Conservation (phyloP, 2,797 vertebrate genomes). For the Propithecus perrieri region DNA sequence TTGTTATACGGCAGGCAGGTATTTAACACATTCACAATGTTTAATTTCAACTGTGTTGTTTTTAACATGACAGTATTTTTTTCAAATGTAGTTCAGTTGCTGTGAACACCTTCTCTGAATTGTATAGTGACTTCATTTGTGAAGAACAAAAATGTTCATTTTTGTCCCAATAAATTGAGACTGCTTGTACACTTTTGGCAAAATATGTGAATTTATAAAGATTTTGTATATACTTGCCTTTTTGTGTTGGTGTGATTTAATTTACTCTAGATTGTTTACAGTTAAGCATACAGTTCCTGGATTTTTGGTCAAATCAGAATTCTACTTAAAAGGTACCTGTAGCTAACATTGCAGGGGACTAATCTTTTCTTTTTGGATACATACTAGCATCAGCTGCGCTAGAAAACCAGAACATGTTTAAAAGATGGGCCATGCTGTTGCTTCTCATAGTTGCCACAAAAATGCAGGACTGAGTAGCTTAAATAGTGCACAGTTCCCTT, state of each 20-base stretch:
- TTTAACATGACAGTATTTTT: not conserved
- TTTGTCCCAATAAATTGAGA: slow-evolving; percentile 50
- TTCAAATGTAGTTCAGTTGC: not conserved
- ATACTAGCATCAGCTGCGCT: not conserved
- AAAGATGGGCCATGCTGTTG: not conserved
- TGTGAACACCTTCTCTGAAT: not conserved
- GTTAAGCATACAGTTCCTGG: not conserved
- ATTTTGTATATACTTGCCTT: slow-evolving; percentile 61
- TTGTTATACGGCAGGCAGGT: not conserved
- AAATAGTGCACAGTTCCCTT: not conserved
- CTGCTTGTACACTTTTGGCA: slow-evolving; percentile 59
- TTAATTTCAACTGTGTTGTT: not conserved
- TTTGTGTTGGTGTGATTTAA: slow-evolving; percentile 48
- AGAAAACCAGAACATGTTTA: not conserved
- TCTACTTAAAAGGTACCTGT: not conserved
- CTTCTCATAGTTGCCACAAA: not conserved
- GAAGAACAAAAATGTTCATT: slow-evolving; percentile 36
- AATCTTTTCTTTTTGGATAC: not conserved
- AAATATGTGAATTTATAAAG: slow-evolving; percentile 71
- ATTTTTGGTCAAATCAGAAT: not conserved
- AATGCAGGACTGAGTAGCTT: not conserved
- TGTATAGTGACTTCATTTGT: slow-evolving; percentile 41
- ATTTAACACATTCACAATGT: not conserved
- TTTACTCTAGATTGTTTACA: not conserved
- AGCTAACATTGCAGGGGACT: not conserved